Percentiles rank a stretch among this genome's conserved stretches.
Evolutionary conservation across 2,113 vertebrate genomes (phyloP).

Genomic region (Bubo scandiacus): DNA sequence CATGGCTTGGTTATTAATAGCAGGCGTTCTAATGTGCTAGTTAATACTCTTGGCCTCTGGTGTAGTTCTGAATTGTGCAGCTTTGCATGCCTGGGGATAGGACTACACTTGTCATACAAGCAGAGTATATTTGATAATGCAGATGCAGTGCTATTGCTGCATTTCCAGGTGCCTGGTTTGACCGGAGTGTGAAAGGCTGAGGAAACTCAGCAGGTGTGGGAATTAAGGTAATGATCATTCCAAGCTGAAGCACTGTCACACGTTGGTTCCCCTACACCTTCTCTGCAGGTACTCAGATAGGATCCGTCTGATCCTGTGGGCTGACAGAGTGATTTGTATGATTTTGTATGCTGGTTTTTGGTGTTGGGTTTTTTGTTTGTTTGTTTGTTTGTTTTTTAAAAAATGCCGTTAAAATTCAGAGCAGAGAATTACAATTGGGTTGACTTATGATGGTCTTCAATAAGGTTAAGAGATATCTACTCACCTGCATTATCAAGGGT

Average conservation of each 20-base stretch:
- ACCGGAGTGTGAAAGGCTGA: background rate
- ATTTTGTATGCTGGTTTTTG: background rate
- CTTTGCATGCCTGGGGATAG: background rate
- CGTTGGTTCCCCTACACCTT: background rate
- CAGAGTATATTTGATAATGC: background rate
- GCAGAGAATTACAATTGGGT: background rate
- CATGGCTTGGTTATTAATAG: background rate
- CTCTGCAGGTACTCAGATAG: background rate
- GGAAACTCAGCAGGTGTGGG: background rate
- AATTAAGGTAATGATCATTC: background rate
- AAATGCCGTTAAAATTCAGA: background rate
- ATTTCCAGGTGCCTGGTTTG: background rate
- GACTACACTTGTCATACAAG: too few relatives aligned
- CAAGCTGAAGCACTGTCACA: background rate
- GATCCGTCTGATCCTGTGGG: background rate
- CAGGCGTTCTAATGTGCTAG: background rate
- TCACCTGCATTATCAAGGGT: background rate
- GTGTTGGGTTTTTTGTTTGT: too few relatives aligned
- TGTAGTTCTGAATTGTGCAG: background rate
- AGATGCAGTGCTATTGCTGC: background rate
- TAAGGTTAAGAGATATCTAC: background rate
- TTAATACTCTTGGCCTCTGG: background rate
- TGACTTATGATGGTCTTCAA: background rate
- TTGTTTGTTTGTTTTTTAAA: background rate
- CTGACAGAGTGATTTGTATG: background rate